Conservation (phyloP, 2,113 vertebrate species). For the Python bivittatus region DNA sequence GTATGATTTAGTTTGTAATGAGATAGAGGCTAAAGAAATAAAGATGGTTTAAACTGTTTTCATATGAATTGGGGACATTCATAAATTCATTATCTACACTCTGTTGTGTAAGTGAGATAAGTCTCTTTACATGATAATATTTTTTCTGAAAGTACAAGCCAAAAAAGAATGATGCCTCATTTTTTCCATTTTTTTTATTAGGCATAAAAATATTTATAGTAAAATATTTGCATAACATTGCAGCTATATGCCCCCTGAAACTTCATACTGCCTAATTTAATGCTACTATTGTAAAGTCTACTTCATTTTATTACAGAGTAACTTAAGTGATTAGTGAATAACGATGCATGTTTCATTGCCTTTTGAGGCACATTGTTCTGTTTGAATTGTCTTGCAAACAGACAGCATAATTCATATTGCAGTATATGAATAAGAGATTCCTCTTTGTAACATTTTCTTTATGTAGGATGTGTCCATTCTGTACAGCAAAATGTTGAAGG, state of each 20-base stretch:
- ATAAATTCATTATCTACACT: background rate
- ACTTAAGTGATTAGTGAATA: background rate
- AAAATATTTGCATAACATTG: conserved; percentile 27
- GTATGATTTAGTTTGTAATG: background rate
- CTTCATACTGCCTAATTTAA: background rate
- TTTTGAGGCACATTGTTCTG: background rate
- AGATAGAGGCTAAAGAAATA: background rate
- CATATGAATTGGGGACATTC: background rate
- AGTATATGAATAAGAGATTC: background rate
- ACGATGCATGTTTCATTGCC: background rate
- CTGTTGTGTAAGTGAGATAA: background rate
- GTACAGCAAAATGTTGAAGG: background rate
- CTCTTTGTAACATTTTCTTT: background rate
- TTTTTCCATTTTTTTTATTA: background rate
- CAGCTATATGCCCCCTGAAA: conserved; percentile 35
- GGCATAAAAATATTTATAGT: background rate
- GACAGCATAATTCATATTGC: background rate
- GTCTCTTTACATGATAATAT: background rate
- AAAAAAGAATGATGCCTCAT: background rate
- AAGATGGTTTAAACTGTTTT: background rate
- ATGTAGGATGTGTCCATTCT: background rate
- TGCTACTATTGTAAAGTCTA: background rate
- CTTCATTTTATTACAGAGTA: background rate
- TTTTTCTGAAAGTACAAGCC: background rate
- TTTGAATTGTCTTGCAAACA: background rate